Evolutionary conservation across 2,113 vertebrate genomes (phyloP).

Genomic region (Zapornia atra): DNA sequence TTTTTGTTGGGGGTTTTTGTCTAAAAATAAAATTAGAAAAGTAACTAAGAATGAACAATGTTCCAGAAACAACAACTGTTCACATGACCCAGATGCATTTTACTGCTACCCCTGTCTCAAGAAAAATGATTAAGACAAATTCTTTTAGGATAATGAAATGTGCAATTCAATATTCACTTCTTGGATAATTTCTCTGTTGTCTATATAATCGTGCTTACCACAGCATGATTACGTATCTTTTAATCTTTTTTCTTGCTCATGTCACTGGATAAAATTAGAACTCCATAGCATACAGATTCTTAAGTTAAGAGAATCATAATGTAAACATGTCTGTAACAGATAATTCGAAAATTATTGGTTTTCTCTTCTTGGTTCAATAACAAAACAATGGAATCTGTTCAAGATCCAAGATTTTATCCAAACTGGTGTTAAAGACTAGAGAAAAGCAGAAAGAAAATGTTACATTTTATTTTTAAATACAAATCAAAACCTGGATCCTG

Average conservation of each 20-base stretch:
- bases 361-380: slow-evolving; percentile 10
- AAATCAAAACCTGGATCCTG: background rate
- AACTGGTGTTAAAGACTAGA: background rate
- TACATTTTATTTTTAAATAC: background rate
- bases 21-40: slow-evolving; percentile 25
- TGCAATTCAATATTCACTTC: background rate
- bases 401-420: background rate
- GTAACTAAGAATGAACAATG: background rate
- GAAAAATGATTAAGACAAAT: background rate
- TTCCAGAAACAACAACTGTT: background rate
- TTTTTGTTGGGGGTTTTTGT: background rate
- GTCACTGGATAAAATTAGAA: slow-evolving; percentile 2
- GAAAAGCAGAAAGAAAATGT: background rate
- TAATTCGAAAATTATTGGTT: slow-evolving; percentile 43
- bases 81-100: background rate
- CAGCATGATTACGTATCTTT: background rate
- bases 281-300: background rate
- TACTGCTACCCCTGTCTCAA: background rate
- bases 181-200: background rate
- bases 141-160: background rate
- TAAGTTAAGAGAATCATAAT: background rate
- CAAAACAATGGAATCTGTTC: background rate
- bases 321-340: slow-evolving; percentile 7
- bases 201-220: background rate
- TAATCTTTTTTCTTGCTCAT: background rate